Conservation (phyloP, 1,140 invertebrate species). For the Lordiphosa clarofinis region DNA sequence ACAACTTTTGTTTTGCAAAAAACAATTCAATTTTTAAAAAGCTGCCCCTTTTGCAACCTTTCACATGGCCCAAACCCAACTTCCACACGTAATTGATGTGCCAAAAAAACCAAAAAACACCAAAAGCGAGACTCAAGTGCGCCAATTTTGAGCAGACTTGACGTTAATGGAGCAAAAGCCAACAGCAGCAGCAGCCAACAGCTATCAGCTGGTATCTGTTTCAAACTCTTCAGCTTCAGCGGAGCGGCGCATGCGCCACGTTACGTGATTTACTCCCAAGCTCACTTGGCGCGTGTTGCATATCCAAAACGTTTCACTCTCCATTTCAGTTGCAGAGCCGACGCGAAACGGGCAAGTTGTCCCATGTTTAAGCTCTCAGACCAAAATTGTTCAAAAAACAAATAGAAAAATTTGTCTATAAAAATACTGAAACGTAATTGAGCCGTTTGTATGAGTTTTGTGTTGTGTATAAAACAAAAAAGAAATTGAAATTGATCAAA, state of each 20-base stretch:
- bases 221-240: not conserved
- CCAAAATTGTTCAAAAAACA: conserved; percentile 3
- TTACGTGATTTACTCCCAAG: conserved; percentile 50
- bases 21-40: conserved; percentile 23
- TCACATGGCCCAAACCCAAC: conserved; percentile 41
- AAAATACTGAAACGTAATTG: conserved; percentile 48
- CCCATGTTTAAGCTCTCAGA: conserved; percentile 22
- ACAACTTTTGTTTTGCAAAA: conserved; percentile 4
- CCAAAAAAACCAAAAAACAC: conserved; percentile 31
- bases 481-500: conserved; percentile 26
- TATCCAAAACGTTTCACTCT: conserved; percentile 44
- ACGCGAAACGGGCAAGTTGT: conserved; percentile 54
- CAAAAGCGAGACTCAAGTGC: conserved; percentile 37
- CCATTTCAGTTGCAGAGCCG: conserved; percentile 55
- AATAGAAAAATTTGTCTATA: conserved; percentile 20
- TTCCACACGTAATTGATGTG: conserved; percentile 25
- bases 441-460: conserved; percentile 55
- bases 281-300: conserved; percentile 54
- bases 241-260: conserved; percentile 30
- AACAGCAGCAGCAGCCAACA: conserved; percentile 40
- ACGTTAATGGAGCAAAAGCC: conserved; percentile 57
- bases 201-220: conserved; percentile 17
- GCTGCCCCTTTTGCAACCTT: conserved; percentile 43
- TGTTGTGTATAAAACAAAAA: conserved; percentile 17
- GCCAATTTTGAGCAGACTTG: conserved; percentile 51